Evolutionary conservation across 2,888 invertebrate species (phyloP).

Genomic region (Platypus cylindrus): DNA sequence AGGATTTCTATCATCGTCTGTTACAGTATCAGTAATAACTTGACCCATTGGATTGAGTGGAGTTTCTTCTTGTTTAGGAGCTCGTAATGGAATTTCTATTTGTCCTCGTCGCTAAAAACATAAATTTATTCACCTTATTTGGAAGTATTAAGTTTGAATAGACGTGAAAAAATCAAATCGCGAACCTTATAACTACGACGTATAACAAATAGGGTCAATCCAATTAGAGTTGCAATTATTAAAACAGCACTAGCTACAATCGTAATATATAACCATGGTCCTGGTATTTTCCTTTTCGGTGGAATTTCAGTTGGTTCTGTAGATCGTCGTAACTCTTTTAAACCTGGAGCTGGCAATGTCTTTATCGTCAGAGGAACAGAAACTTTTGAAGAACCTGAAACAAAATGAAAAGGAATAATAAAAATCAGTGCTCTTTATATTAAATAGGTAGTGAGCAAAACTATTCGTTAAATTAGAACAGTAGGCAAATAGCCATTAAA

Average conservation of each 20-base stretch:
- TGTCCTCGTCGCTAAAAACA: too few species aligned
- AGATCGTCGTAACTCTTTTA: slow-evolving; percentile 36
- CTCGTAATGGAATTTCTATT: too few species aligned
- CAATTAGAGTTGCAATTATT: slow-evolving; percentile 32
- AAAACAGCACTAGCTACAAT: slow-evolving; percentile 29
- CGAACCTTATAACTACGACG: slow-evolving; percentile 31
- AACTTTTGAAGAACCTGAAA: slow-evolving; percentile 31
- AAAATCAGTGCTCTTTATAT: too few species aligned
- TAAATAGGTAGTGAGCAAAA: too few species aligned
- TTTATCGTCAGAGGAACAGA: slow-evolving; percentile 34
- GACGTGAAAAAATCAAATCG: too few species aligned
- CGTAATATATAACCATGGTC: slow-evolving; percentile 14
- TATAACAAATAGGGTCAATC: slow-evolving; percentile 30
- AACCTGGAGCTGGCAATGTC: slow-evolving; percentile 37
- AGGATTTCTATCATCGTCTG: slow-evolving; percentile 35
- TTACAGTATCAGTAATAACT: slow-evolving; percentile 29
- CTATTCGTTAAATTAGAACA: too few species aligned
- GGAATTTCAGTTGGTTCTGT: slow-evolving; percentile 25
- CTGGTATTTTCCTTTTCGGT: slow-evolving; percentile 13
- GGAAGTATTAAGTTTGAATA: too few species aligned
- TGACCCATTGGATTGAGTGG: slow-evolving; percentile 30
- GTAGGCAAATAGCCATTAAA: too few species aligned
- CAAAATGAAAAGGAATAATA: too few species aligned
- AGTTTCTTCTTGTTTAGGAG: slow-evolving; percentile 28
- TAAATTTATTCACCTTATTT: too few species aligned